These are phyloP conservation scores for Ia io DNA, from an alignment of 2,113 vertebrate species.

Conservation along the genomic window DNA sequence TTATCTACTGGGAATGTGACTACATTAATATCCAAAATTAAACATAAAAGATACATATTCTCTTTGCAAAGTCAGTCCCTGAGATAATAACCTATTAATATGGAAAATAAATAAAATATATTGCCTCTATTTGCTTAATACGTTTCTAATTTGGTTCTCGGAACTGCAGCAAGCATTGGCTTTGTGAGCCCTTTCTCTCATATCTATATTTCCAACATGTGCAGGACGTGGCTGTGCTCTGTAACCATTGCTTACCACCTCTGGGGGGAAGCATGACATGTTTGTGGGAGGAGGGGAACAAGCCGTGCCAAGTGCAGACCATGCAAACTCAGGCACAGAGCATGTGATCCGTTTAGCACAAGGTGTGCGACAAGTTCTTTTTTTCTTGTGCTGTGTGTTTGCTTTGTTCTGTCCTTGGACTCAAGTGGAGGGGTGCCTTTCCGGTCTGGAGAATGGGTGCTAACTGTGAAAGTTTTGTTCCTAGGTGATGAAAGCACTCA, in stretches of 20 bases:
- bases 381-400: background rate
- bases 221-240: background rate
- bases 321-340: background rate
- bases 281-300: background rate
- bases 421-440: background rate
- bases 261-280: background rate
- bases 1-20: background rate
- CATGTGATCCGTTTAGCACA: background rate
- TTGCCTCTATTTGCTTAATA: background rate
- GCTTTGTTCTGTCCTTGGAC: background rate
- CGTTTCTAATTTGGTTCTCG: conserved; percentile 12
- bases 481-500: background rate
- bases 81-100: conserved; percentile 23
- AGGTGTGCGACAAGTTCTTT: fast-evolving
- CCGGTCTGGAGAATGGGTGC: background rate
- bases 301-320: background rate
- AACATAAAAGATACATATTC: background rate
- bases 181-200: background rate
- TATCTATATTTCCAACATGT: background rate
- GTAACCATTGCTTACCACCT: background rate
- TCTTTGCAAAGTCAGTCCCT: background rate
- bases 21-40: background rate
- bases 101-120: background rate
- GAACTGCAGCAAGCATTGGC: background rate
- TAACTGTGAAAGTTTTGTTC: background rate